phyloP scores from a whole-genome alignment of 2,888 invertebrate genomes.

The Elysia crispata region DNA sequence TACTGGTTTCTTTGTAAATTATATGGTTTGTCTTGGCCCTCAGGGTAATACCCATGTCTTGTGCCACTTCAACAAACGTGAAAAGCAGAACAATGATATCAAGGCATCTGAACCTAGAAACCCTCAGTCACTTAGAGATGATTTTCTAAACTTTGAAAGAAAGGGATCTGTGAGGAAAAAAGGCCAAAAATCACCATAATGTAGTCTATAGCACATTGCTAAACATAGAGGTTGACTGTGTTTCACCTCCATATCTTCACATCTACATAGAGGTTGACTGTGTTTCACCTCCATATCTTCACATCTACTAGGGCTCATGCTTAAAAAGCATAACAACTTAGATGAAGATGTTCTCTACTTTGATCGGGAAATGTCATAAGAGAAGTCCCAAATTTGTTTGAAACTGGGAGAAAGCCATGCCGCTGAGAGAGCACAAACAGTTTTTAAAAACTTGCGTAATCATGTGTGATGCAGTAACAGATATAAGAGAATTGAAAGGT shows the following conservation, averaged over 20 bases:
- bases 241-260: constrained; percentile 25
- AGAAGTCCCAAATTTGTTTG: no score
- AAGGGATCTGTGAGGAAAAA: not conserved
- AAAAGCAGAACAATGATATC: not conserved
- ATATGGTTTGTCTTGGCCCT: constrained; percentile 3
- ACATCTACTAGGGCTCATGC: constrained; percentile 20
- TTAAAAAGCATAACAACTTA: no score
- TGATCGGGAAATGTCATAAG: no score
- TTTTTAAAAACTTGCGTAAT: no score
- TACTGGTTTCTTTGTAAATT: not conserved
- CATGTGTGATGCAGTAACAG: no score
- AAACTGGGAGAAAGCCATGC: no score
- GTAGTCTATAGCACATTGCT: not conserved
- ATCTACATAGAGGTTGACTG: no score
- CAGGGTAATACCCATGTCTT: constrained; percentile 12
- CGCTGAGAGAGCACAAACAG: no score
- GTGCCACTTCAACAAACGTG: not conserved
- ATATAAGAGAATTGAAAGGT: no score
- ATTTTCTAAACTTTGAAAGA: not conserved
- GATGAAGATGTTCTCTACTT: no score
- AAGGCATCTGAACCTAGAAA: not conserved
- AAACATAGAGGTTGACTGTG: not conserved
- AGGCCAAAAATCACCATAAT: not conserved
- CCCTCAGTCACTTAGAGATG: not conserved
- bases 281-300: no score